Percentiles rank a stretch among this genome's conserved stretches.
Evolutionary conservation across 2,797 vertebrate species (phyloP).

Genomic region (Diglossa cyanea): DNA sequence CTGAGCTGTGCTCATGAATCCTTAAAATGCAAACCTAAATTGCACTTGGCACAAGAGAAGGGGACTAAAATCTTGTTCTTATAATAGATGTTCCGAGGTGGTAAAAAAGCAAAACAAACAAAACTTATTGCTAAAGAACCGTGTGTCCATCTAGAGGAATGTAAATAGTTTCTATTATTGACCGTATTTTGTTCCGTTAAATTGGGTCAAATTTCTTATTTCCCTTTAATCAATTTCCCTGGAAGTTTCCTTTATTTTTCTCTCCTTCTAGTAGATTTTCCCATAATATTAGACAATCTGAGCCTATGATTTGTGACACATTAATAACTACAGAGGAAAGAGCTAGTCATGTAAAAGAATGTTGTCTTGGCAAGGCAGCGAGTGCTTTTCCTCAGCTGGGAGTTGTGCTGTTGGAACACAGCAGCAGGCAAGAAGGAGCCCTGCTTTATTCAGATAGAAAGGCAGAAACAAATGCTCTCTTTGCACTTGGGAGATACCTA

Average conservation of each 20-base stretch:
- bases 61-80: constrained; percentile 31
- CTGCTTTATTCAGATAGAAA: neutral
- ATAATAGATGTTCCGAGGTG: constrained; percentile 36
- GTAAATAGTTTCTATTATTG: constrained; percentile 49
- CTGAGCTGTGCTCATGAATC: neutral
- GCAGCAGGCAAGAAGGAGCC: neutral
- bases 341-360: constrained; percentile 65
- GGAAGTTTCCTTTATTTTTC: constrained; percentile 69
- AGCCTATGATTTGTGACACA: constrained; percentile 56
- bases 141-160: constrained; percentile 34
- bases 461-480: neutral
- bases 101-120: constrained; percentile 54
- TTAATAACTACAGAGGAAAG: constrained; percentile 68
- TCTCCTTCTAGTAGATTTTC: constrained; percentile 67
- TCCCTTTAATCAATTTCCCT: constrained; percentile 68
- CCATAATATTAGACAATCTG: constrained; percentile 66
- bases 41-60: neutral
- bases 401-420: constrained; percentile 34
- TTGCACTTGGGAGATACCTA: neutral
- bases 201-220: constrained; percentile 44
- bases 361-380: constrained; percentile 44
- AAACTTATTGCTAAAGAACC: constrained; percentile 43
- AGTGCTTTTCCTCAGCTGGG: constrained; percentile 33
- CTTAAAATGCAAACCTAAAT: neutral
- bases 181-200: constrained; percentile 43